phyloP scores from a whole-genome alignment of 2,113 vertebrate genomes.

The Apeltes quadracus region DNA sequence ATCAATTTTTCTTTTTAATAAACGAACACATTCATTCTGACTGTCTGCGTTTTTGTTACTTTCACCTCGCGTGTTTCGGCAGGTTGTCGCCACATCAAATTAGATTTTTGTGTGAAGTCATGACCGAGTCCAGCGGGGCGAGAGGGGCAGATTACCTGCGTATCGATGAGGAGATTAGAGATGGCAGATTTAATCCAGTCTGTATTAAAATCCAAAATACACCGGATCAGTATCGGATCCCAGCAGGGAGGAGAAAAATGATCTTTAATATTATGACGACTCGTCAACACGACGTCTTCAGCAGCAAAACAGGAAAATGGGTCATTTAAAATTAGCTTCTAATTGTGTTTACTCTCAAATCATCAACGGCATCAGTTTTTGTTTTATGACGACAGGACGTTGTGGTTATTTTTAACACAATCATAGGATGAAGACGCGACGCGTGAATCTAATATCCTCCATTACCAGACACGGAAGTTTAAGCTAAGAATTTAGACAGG shows the following conservation, averaged over 20 bases:
- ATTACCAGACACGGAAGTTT: background rate
- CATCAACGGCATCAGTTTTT: background rate
- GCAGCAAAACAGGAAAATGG: conserved; percentile 31
- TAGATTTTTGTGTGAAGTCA: background rate
- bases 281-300: background rate
- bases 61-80: no score
- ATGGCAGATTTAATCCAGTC: conserved; percentile 2
- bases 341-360: background rate
- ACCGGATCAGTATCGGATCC: background rate
- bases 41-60: no score
- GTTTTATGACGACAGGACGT: no score
- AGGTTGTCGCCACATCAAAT: background rate
- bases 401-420: background rate
- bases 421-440: background rate
- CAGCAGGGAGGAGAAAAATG: background rate
- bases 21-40: no score
- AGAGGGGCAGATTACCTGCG: conserved; percentile 11
- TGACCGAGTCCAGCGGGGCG: background rate
- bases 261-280: background rate
- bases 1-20: no score
- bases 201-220: background rate
- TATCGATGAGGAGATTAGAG: background rate
- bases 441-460: background rate
- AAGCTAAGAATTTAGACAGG: no score
- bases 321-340: conserved; percentile 28